Evolutionary conservation across 2,888 invertebrate species (phyloP).

Genomic region (Disparrhopalites patrizii): DNA sequence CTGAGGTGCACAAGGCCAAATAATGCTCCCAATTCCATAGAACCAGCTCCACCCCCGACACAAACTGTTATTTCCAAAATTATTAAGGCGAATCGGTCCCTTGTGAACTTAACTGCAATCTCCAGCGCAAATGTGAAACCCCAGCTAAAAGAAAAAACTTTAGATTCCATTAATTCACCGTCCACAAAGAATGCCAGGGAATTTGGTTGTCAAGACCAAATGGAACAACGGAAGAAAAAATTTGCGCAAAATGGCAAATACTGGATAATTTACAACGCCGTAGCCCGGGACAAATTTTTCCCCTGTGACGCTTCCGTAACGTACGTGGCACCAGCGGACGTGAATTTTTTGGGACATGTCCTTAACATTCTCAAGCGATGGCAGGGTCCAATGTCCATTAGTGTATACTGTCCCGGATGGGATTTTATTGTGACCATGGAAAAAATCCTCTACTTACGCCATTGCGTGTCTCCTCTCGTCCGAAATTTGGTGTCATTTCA

Average conservation of each 20-base stretch:
- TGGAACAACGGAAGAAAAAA: too few relatives aligned
- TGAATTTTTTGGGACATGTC: conserved; percentile 84
- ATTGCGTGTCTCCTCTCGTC: conserved; percentile 67
- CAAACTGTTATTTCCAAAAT: too few relatives aligned
- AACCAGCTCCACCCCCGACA: too few relatives aligned
- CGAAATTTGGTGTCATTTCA: conserved; percentile 81
- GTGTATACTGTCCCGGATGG: conserved; percentile 79
- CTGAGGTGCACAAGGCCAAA: too few relatives aligned
- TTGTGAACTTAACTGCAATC: too few relatives aligned
- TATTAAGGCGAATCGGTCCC: too few relatives aligned
- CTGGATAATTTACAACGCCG: conserved; percentile 84
- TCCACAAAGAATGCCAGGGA: too few relatives aligned
- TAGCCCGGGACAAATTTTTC: conserved; percentile 64
- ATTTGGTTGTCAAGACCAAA: too few relatives aligned
- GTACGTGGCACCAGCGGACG: conserved; percentile 90
- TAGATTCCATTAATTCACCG: too few relatives aligned
- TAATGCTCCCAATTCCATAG: too few relatives aligned
- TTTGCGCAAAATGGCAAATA: conserved; percentile 78
- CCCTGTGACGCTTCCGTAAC: conserved; percentile 81
- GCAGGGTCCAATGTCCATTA: conserved; percentile 82
- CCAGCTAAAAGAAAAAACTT: too few relatives aligned
- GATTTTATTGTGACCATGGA: conserved; percentile 74
- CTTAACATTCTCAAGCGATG: conserved; percentile 78
- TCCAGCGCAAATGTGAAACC: too few relatives aligned
- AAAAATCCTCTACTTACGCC: conserved; percentile 74